phyloP scores from a whole-genome alignment of 2,888 invertebrate genomes.

The Acronicta leporina region DNA sequence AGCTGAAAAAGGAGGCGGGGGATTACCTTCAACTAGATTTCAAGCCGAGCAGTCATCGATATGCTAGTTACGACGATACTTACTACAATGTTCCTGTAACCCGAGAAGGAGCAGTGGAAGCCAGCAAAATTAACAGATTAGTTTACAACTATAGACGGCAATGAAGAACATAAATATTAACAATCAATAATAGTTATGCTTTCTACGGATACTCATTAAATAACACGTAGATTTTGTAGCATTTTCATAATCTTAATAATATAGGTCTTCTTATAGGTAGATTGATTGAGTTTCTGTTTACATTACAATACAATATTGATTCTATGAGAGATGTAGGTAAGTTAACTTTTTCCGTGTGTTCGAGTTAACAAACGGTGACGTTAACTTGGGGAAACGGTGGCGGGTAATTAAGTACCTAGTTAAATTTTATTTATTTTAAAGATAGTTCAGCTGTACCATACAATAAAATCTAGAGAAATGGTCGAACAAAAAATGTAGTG shows the following conservation, averaged over 20 bases:
- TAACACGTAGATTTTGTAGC: constrained; percentile 20
- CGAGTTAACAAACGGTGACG: constrained; percentile 47
- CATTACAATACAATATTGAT: neutral
- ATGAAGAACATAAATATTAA: constrained; percentile 51
- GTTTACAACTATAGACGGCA: constrained; percentile 86
- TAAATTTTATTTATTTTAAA: constrained; percentile 20
- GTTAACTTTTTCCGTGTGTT: neutral
- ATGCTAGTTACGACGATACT: constrained; percentile 82
- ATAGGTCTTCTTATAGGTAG: neutral
- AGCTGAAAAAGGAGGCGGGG: constrained; percentile 78
- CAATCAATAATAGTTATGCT: constrained; percentile 48
- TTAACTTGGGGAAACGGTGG: constrained; percentile 57
- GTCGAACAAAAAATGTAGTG: neutral
- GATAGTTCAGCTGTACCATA: neutral
- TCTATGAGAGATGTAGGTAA: neutral
- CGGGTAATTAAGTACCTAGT: constrained; percentile 48
- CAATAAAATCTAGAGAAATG: neutral
- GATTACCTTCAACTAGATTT: constrained; percentile 82
- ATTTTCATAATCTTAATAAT: too few relatives aligned
- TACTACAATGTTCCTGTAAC: constrained; percentile 74
- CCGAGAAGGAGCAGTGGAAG: constrained; percentile 75
- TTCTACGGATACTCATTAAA: constrained; percentile 71
- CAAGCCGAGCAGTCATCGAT: constrained; percentile 83
- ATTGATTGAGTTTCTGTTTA: neutral
- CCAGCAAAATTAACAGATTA: constrained; percentile 85